Evolutionary conservation across 2,797 vertebrate genomes (phyloP), one percentile per base, ranked within the genome.

Genomic region (Coendou prehensilis): DNA sequence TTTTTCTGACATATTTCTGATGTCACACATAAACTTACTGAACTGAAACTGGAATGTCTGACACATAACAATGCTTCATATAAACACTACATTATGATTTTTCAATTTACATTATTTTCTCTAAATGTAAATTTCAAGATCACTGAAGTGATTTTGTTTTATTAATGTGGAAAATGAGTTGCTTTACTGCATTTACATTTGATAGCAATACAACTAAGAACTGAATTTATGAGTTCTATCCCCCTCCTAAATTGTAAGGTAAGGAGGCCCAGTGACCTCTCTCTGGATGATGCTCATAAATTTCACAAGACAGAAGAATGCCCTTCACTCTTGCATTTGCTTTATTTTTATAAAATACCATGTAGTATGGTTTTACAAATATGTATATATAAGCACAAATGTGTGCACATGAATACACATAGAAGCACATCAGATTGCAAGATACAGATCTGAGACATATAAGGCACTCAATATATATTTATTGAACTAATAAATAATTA

Each of bases 1-100:
- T 76, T 78, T 57, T 96, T 57, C 59, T 93, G 33, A 45, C 7
- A 15, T 84, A 84, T 76, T 96, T 93, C 45, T 93, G 30, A 56
- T 67, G 2, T 82, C 69, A 63, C 33, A 79, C 15, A 20, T 33
- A 75, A 83, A 73, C n/a, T 54, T 79, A 8, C 33, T 81, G 47
- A 89, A 87, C 82, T 89, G 89, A 93, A 93, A 93, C 15, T 47
- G 45, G 67, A 82, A 76, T 50, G 2, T 78, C 63, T 71, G 56
- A 52, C 52, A 89, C 10, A n/a, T 76, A 69, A 0, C 52, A 75
- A 9, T 91, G 30, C 14, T 84, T 93, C 30, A 54, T 47, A 52
- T 67, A 84, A 81, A 56, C 9, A 61, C 8, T 71, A 37, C 56
- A 47, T 73, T 57, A 82, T 45, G 76, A 83, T 50, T 41, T 80